Percentiles rank a stretch among this genome's conserved stretches.
Conservation (phyloP, 2,113 vertebrate genomes). For the Dolichotis patagonum region DNA sequence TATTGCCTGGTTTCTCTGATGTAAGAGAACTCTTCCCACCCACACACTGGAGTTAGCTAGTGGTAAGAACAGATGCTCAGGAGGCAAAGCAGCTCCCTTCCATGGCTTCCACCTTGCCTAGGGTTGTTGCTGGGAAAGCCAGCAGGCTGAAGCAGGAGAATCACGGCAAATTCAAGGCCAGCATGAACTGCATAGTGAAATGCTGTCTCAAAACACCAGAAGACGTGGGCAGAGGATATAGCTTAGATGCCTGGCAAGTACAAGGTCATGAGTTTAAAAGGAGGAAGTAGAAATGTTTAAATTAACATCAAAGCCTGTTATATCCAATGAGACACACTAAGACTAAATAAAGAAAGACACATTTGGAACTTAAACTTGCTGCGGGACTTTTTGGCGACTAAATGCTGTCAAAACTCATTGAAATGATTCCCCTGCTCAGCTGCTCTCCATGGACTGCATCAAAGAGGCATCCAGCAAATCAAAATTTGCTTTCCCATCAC, state of each 20-base stretch:
- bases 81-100: background rate
- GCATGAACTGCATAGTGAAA: background rate
- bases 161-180: background rate
- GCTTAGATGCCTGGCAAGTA: no score
- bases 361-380: background rate
- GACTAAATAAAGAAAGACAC: background rate
- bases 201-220: background rate
- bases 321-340: fast-evolving
- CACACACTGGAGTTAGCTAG: background rate
- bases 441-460: fast-evolving
- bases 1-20: background rate
- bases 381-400: background rate
- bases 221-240: no score
- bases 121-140: background rate
- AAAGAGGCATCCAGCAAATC: background rate
- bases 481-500: background rate
- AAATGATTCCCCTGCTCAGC: background rate
- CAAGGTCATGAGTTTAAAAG: no score
- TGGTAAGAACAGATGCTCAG: background rate
- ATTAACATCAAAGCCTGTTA: background rate
- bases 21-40: background rate
- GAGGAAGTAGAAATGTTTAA: background rate
- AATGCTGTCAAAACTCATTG: background rate
- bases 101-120: background rate
- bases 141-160: background rate